Conservation (phyloP, 2,888 invertebrate species). For the Pogonocherus hispidulus region DNA sequence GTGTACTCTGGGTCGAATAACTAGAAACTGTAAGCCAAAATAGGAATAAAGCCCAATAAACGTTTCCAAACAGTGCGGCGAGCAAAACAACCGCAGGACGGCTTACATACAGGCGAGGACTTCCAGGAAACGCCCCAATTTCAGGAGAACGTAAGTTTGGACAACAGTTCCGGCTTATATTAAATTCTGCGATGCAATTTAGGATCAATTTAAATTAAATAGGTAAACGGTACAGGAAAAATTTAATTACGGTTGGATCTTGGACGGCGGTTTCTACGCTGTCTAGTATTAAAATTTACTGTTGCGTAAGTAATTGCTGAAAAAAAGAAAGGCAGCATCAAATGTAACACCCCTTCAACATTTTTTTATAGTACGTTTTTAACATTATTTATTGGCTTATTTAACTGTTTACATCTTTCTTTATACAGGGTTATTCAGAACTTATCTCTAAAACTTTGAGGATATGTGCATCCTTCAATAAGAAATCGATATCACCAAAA, state of each 20-base stretch:
- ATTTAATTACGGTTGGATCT: not conserved
- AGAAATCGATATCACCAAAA: too few relatives aligned
- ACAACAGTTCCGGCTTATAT: constrained; percentile 34
- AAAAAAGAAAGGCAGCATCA: not conserved
- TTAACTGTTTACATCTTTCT: too few relatives aligned
- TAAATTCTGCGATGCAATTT: constrained; percentile 29
- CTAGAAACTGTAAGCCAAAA: not conserved
- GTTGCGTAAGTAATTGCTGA: not conserved
- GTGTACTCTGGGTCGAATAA: not conserved
- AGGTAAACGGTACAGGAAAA: constrained; percentile 27
- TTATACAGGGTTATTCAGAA: too few relatives aligned
- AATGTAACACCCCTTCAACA: too few relatives aligned
- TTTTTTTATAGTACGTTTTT: too few relatives aligned
- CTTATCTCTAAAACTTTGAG: too few relatives aligned
- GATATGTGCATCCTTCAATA: too few relatives aligned
- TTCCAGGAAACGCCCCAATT: constrained; percentile 25
- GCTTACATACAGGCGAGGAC: constrained; percentile 7
- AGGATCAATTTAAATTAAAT: constrained; percentile 20
- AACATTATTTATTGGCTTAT: too few relatives aligned
- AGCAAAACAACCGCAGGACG: constrained; percentile 40
- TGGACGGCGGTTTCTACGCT: not conserved
- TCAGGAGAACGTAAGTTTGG: constrained; percentile 31
- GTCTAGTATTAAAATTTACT: not conserved
- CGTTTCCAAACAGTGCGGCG: constrained; percentile 46
- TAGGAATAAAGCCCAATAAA: constrained; percentile 45